Percentiles rank a stretch among this genome's conserved stretches.
Conservation (phyloP, 2,888 invertebrate genomes). For the Kryphioiulus occultus region DNA sequence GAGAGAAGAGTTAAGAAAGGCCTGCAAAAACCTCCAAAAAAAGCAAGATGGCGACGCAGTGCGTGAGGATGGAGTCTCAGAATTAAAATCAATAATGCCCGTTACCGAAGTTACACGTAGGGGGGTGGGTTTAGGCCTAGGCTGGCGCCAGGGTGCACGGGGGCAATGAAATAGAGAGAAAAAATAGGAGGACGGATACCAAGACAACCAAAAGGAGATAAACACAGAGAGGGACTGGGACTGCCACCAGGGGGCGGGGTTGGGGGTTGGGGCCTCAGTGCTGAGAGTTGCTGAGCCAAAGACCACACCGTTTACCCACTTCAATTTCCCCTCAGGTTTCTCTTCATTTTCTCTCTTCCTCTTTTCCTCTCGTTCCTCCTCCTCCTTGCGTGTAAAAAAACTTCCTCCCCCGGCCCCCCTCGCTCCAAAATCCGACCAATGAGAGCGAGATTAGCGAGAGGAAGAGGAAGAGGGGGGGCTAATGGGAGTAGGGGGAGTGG, state of each 20-base stretch:
- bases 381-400: background rate
- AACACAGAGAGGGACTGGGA: background rate
- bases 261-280: too few relatives aligned
- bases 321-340: conserved; percentile 27
- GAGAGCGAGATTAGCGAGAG: background rate
- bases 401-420: too few relatives aligned
- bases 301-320: conserved; percentile 20
- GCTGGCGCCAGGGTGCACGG: background rate
- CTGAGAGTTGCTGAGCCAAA: background rate
- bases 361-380: too few relatives aligned
- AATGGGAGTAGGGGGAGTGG: background rate
- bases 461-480: background rate
- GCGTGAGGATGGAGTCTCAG: background rate
- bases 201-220: conserved; percentile 12
- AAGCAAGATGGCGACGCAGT: background rate
- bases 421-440: background rate
- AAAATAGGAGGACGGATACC: background rate
- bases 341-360: conserved; percentile 12
- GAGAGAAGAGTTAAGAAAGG: conserved; percentile 10
- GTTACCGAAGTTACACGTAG: conserved; percentile 20
- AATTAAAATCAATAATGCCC: conserved; percentile 21
- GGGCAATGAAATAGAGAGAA: background rate
- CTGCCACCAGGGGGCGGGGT: conserved; percentile 20
- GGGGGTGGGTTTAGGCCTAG: background rate
- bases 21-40: background rate